These are phyloP conservation scores for Antennarius striatus DNA, from an alignment of 2,113 vertebrate genomes.

Conservation along the genomic window DNA sequence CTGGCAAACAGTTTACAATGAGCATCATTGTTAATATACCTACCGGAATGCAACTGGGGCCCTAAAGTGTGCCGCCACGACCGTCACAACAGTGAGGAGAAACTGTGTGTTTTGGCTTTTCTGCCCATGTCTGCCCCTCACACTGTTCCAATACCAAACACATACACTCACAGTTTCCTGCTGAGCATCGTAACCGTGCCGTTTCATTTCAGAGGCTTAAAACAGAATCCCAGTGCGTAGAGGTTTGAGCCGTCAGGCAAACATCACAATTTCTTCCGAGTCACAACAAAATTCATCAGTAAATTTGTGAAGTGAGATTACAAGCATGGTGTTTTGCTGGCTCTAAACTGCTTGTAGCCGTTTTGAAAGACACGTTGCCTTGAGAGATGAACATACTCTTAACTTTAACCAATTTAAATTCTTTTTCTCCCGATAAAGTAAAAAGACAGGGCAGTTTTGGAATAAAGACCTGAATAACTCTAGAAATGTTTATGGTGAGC, in stretches of 20 bases:
- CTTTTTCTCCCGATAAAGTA: constrained; percentile 24
- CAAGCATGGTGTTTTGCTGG: constrained; percentile 49
- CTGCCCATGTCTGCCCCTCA: constrained; percentile 31
- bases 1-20: neutral
- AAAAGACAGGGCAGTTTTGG: too few species aligned
- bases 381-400: constrained; percentile 37
- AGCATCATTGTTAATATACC: too few species aligned
- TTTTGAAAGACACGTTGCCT: neutral
- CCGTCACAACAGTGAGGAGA: constrained; percentile 15
- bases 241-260: constrained; percentile 34
- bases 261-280: constrained; percentile 39
- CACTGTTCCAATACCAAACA: constrained; percentile 35
- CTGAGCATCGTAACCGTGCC: neutral
- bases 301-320: constrained; percentile 51
- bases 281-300: constrained; percentile 40
- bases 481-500: too few species aligned
- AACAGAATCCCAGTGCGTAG: constrained; percentile 21
- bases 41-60: neutral
- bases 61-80: constrained; percentile 20
- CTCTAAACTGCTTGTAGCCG: constrained; percentile 34
- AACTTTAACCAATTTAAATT: constrained; percentile 11
- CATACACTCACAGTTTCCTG: constrained; percentile 5
- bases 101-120: constrained; percentile 1
- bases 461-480: too few species aligned
- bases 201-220: constrained; percentile 47